Evolutionary conservation across 2,113 vertebrate genomes (phyloP).

Genomic region (Argyrosomus japonicus): DNA sequence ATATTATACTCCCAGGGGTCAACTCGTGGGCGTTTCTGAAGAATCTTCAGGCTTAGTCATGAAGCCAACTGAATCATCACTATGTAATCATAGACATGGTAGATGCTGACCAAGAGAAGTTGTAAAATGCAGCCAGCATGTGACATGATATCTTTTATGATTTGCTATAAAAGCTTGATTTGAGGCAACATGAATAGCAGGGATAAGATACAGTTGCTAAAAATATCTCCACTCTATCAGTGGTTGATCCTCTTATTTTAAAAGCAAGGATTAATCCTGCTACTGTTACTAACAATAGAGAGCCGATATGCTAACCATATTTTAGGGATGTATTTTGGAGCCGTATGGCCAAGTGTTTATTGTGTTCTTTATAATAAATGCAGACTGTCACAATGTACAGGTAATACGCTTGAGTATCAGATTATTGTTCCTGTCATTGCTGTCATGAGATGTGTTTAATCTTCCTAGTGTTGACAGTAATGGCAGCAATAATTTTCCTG

Average conservation of each 20-base stretch:
- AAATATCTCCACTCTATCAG: constrained; percentile 37
- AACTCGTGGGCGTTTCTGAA: constrained; percentile 23
- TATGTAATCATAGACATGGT: constrained; percentile 31
- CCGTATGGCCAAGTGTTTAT: neutral
- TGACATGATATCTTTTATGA: constrained; percentile 10
- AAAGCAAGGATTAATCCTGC: constrained; percentile 32
- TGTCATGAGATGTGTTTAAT: constrained; percentile 63
- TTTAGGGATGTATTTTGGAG: neutral
- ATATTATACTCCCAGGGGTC: neutral
- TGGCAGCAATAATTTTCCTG: constrained; percentile 50
- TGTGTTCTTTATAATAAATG: constrained; percentile 35
- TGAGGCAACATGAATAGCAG: constrained; percentile 7
- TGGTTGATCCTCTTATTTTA: constrained; percentile 33
- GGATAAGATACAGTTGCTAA: constrained; percentile 33
- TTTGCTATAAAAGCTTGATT: constrained; percentile 25
- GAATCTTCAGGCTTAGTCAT: constrained; percentile 34
- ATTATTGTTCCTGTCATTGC: constrained; percentile 62
- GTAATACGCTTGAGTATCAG: constrained; percentile 31
- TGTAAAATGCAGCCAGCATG: constrained; percentile 20
- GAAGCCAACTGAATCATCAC: constrained; percentile 28
- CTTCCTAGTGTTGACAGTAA: constrained; percentile 62
- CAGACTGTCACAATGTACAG: constrained; percentile 20
- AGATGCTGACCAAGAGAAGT: constrained; percentile 10
- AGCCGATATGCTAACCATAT: neutral
- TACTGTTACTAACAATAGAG: neutral